These are phyloP conservation scores for Perca flavescens DNA, from an alignment of 2,113 vertebrate genomes.

Conservation along the genomic window DNA sequence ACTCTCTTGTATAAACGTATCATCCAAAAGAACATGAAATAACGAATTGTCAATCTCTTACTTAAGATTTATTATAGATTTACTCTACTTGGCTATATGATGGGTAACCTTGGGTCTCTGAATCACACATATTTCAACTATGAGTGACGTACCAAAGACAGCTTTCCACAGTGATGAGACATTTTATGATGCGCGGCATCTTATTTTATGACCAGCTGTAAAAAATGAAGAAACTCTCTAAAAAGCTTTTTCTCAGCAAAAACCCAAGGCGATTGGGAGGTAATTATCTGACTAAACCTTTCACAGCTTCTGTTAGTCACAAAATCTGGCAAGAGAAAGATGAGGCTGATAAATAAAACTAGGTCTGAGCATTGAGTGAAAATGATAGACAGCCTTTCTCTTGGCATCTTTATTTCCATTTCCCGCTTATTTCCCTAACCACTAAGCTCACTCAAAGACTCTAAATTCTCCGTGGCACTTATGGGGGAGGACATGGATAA, in stretches of 20 bases:
- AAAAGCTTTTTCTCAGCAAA: constrained; percentile 79
- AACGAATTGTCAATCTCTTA: constrained; percentile 30
- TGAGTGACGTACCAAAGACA: constrained; percentile 63
- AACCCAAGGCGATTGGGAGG: constrained; percentile 66
- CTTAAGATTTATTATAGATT: constrained; percentile 49
- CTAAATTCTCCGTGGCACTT: constrained; percentile 70
- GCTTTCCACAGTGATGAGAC: constrained; percentile 68
- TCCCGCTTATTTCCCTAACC: constrained; percentile 62
- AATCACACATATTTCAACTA: constrained; percentile 56
- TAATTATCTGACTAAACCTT: constrained; percentile 80
- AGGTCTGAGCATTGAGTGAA: constrained; percentile 65
- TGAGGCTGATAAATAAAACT: constrained; percentile 72
- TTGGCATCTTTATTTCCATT: constrained; percentile 65
- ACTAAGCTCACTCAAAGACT: constrained; percentile 72
- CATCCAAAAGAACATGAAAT: constrained; percentile 37
- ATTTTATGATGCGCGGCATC: constrained; percentile 69
- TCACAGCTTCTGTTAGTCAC: constrained; percentile 70
- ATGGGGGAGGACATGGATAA: constrained; percentile 66
- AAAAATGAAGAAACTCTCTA: constrained; percentile 63
- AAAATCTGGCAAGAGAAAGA: constrained; percentile 63
- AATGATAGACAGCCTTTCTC: constrained; percentile 76
- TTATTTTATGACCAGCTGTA: constrained; percentile 74
- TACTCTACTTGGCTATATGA: constrained; percentile 42
- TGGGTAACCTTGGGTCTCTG: constrained; percentile 60
- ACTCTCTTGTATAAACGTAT: background rate